Base-by-base conservation (phyloP, 2,797 vertebrate genomes). In the Typhlichthys eigenmanni region DNA sequence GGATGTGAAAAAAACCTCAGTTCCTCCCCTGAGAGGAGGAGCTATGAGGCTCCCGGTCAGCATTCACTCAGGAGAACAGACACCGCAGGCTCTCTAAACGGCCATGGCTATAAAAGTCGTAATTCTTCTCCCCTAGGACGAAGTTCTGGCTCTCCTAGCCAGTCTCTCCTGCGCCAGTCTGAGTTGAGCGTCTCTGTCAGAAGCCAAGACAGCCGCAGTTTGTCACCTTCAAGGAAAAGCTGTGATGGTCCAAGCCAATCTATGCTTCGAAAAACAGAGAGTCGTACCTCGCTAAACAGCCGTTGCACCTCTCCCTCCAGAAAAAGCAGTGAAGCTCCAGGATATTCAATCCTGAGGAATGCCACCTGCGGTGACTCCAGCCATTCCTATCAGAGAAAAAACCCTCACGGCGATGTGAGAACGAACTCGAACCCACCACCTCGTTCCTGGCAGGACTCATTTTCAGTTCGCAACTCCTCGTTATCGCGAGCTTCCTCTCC, bases 401-500 rank as follows among this genome's bases (percentile, higher is more conserved):
- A 59, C 62, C 56, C 68, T 0, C 43, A 72, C 9, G 62, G 10
- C 5, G 71, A 88, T 52, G 51, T 72, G 8, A 84, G 78, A 66
- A 60, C 74, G 5, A 78, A 87, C 11, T 64, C 81, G 7, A 82
- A 64, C 55, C 70, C 69, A n/a, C 90, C 91, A 53, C 79, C 78
- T 43, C 76, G 75, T 45, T 81, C 83, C 54, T 86, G 84, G 81
- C 62, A 52, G 45, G 83, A 83, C 24, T 91, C 87, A 0, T 6
- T 76, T 53, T 91, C 93, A 2, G 80, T 71, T 19, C 74, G 51
- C 32, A 89, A 81, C 68, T 85, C 87, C 9, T 86, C 91, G 0
- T 62, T 74, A 65, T 90, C 89, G 46, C 85, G 79, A 1, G 68
- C 81, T 38, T 48, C 78, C 71, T 91, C 91, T 0, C 88, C 91